Evolutionary conservation across 2,797 vertebrate genomes (phyloP).

Genomic region (Zenarchopterus dispar): DNA sequence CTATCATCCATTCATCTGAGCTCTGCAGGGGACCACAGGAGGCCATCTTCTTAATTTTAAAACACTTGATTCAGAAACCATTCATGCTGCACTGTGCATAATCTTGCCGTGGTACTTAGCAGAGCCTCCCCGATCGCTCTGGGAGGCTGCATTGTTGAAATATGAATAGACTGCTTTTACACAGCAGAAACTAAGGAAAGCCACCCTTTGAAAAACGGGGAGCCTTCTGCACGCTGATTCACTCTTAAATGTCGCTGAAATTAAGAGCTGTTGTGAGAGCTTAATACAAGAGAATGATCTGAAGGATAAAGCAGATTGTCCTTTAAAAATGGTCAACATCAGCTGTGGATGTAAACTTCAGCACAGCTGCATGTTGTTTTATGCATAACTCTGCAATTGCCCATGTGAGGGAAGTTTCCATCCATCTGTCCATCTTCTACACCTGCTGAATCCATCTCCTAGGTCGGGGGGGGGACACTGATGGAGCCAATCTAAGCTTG

Average conservation of each 20-base stretch:
- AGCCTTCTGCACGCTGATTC: background rate
- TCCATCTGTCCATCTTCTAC: too few species aligned
- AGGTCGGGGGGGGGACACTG: too few species aligned
- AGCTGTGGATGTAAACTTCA: background rate
- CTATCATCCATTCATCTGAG: conserved; percentile 35
- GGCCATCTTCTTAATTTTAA: conserved; percentile 43
- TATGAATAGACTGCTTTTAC: conserved; percentile 40
- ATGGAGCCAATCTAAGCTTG: too few species aligned
- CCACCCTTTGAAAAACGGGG: conserved; percentile 35
- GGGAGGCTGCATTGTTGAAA: conserved; percentile 27
- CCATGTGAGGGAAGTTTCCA: too few species aligned
- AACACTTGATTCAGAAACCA: conserved; percentile 45
- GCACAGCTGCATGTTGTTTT: too few species aligned
- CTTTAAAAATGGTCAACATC: conserved; percentile 15
- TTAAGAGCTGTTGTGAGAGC: conserved; percentile 11
- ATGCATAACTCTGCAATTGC: too few species aligned
- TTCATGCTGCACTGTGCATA: conserved; percentile 42
- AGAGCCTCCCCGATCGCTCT: conserved; percentile 32
- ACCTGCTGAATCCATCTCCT: too few species aligned
- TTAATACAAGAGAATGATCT: conserved; percentile 16
- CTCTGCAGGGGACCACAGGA: conserved; percentile 22
- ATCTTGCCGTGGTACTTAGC: conserved; percentile 22
- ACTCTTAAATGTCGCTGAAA: conserved; percentile 40
- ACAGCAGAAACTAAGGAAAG: conserved; percentile 29
- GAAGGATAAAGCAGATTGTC: background rate